Conservation (phyloP, 2,113 vertebrate genomes). For the Otus sunia region DNA sequence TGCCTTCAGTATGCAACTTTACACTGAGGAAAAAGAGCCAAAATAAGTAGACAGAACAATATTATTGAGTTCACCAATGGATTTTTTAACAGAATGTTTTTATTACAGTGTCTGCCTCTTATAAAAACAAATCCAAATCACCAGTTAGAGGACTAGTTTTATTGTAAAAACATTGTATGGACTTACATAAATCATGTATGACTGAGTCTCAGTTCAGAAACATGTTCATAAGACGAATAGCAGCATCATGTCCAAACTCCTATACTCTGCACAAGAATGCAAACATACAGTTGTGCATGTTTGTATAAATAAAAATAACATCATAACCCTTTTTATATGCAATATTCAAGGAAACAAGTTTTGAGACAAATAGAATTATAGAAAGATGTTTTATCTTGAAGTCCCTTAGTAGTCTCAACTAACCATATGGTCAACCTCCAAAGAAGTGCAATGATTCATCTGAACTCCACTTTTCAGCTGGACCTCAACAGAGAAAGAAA, state of each 20-base stretch:
- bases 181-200: neutral
- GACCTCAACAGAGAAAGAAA: neutral
- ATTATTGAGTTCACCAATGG: neutral
- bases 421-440: neutral
- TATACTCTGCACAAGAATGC: neutral
- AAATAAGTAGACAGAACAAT: neutral
- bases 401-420: neutral
- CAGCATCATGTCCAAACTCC: neutral
- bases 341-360: neutral
- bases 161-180: neutral
- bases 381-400: neutral
- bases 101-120: neutral
- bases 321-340: neutral
- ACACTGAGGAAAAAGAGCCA: neutral
- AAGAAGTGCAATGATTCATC: neutral
- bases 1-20: conserved; percentile 12
- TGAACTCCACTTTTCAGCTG: neutral
- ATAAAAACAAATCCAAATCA: neutral
- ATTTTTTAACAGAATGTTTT: neutral
- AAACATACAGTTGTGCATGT: neutral
- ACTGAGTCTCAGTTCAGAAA: neutral
- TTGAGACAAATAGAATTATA: neutral
- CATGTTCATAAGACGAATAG: neutral
- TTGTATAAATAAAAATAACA: neutral
- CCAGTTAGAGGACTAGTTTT: neutral